Evolutionary conservation across 2,888 invertebrate species (phyloP), one percentile per base, ranked within the genome.

Genomic region (Deroplatys truncata): DNA sequence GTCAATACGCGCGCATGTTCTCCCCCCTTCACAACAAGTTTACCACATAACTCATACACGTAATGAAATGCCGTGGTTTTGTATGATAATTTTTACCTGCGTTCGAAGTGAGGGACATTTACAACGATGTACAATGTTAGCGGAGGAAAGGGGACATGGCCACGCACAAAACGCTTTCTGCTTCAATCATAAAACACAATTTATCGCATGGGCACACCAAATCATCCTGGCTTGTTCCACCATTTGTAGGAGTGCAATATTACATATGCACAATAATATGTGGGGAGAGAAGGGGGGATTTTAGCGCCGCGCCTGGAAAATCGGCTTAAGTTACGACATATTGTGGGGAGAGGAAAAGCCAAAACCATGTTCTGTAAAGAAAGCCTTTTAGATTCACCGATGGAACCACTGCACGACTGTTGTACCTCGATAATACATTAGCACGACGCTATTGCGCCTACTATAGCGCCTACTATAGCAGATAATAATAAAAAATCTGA

Each of bases 111-210:
- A 16, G 56, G 56, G 56, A 72, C 25, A 72, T 72, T 72, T 72
- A 72, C 56, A 56, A 56, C 56, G 15, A 56, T 56, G 56, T 56
- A 56, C 56, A 84, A 28, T 10, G 31, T 28, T 16, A 84, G 20
- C 10, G 20, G 56, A 25, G 56, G 56, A 20, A 25, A 72, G 56
- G 56, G 56, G 25, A 72, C 56, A 20, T 1, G 56, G 20, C 20
- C 7, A 20, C 9, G 20, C 56, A 72, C 56, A 72, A 72, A 72
- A 72, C 56, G 56, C 28, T 84, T 31, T 31, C 84, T 31, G 28
- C 28, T 31, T 82, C 88, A 89, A 89, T 89, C 89, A 89, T 89
- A 89, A 87, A 89, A 89, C 86, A 86, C 86, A 89, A 89, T 89
- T 89, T 89, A 84, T 84, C 89, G 89, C 89, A 86, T 89, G 89